Percentiles rank a stretch among this genome's conserved stretches.
These are phyloP conservation scores for Takifugu rubripes DNA, from an alignment of 2,797 vertebrate genomes.

Conservation along the genomic window DNA sequence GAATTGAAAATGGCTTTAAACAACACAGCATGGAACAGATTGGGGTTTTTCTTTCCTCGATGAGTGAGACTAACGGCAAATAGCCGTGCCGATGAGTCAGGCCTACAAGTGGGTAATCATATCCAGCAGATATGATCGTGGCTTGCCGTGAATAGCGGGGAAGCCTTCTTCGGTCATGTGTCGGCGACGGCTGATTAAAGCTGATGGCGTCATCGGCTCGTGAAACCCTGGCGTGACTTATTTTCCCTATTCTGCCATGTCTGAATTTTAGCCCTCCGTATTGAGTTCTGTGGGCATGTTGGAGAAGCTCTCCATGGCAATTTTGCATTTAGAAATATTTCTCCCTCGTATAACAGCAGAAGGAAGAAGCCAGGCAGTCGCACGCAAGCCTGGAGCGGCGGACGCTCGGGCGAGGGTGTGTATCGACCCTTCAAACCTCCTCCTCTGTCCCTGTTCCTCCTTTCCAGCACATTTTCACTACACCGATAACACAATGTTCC, in stretches of 20 bases:
- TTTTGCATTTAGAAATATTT: conserved; percentile 27
- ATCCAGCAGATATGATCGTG: conserved; percentile 48
- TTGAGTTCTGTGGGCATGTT: conserved; percentile 1
- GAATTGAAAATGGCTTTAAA: neutral
- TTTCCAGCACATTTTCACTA: conserved; percentile 11
- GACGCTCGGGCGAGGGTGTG: too few species aligned
- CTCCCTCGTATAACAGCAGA: conserved; percentile 8
- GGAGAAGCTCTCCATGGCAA: conserved; percentile 2
- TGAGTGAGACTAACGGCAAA: conserved; percentile 33
- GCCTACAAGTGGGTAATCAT: conserved; percentile 42
- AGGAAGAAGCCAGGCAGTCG: too few species aligned
- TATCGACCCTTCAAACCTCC: neutral
- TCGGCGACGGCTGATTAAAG: conserved; percentile 43
- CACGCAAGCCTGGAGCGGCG: neutral
- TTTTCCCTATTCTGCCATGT: conserved; percentile 18
- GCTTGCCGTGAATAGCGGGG: conserved; percentile 39
- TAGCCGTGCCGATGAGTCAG: conserved; percentile 33
- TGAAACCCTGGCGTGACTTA: conserved; percentile 24
- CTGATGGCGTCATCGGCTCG: conserved; percentile 40
- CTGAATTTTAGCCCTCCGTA: conserved; percentile 1
- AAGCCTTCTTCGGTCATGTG: conserved; percentile 19
- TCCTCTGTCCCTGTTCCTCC: conserved; percentile 25
- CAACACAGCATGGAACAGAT: conserved; percentile 9
- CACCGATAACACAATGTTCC: conserved; percentile 33
- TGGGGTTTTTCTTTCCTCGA: conserved; percentile 7